Evolutionary conservation across 1,140 invertebrate genomes (phyloP).

Genomic region (Zaprionus lachaisei): DNA sequence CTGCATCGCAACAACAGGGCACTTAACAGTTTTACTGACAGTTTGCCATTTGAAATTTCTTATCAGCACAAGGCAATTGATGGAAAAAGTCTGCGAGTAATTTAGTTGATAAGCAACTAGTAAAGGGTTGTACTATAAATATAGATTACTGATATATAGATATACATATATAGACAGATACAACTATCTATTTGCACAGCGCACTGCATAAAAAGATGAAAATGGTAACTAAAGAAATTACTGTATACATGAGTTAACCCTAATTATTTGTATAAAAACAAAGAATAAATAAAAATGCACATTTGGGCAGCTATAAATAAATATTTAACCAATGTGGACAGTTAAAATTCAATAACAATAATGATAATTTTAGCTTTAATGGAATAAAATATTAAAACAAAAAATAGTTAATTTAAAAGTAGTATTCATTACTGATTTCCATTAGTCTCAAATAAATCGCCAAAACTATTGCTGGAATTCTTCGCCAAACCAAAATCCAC

Average conservation of each 20-base stretch:
- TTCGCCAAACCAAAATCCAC: background rate
- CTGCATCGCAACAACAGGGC: constrained; percentile 23
- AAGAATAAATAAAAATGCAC: too few relatives aligned
- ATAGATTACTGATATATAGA: background rate
- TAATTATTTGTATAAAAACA: too few relatives aligned
- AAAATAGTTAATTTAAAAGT: background rate
- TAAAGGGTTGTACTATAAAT: background rate
- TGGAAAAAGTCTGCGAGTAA: background rate
- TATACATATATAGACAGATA: background rate
- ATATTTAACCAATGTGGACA: too few relatives aligned
- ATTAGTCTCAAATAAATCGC: background rate
- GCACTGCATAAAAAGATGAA: too few relatives aligned
- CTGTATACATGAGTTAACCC: too few relatives aligned
- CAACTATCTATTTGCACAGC: too few relatives aligned
- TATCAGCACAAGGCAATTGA: constrained; percentile 23
- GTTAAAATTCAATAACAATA: too few relatives aligned
- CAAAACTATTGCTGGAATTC: background rate
- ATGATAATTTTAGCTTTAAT: too few relatives aligned
- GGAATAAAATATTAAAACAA: background rate
- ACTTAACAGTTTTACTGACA: constrained; percentile 6
- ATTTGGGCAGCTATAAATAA: too few relatives aligned
- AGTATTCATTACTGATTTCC: background rate
- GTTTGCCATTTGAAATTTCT: constrained; percentile 26
- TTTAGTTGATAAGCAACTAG: background rate
- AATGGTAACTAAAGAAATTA: too few relatives aligned